These are phyloP conservation scores for Bucorvus abyssinicus DNA, from an alignment of 2,797 vertebrate species.

Conservation along the genomic window DNA sequence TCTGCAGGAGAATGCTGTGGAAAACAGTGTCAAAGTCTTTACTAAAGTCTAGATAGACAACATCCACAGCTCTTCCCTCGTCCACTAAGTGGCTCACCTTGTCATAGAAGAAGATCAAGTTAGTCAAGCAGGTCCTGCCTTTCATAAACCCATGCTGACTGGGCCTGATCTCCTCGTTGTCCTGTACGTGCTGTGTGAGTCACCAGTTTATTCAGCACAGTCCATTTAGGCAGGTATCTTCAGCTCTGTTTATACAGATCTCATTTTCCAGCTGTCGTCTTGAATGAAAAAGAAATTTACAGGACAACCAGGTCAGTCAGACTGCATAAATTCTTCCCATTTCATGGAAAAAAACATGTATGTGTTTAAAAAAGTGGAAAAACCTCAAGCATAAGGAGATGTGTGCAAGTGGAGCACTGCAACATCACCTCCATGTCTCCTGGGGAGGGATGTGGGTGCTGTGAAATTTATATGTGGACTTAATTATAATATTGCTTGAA, in stretches of 20 bases:
- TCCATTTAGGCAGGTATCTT: not conserved
- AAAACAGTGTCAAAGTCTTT: no score
- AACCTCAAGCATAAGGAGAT: not conserved
- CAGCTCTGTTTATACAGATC: not conserved
- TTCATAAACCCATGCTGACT: no score
- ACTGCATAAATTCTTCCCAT: not conserved
- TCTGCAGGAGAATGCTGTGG: no score
- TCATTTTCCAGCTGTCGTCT: not conserved
- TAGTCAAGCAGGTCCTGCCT: no score
- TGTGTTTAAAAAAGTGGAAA: not conserved
- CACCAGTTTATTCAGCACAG: rapidly evolving
- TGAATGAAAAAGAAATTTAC: not conserved
- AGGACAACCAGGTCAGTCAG: not conserved
- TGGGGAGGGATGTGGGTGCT: not conserved
- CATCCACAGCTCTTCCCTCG: no score
- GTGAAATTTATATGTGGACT: not conserved
- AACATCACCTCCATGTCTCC: not conserved
- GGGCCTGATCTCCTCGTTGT: no score
- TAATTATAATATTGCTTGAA: not conserved
- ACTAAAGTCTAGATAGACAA: no score
- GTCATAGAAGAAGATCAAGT: no score
- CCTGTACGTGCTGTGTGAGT: not conserved
- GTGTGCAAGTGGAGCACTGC: not conserved
- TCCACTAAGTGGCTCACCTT: no score
- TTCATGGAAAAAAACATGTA: not conserved